Evolutionary conservation across 2,797 vertebrate genomes (phyloP).

Genomic region (Coccyzus lansbergi): DNA sequence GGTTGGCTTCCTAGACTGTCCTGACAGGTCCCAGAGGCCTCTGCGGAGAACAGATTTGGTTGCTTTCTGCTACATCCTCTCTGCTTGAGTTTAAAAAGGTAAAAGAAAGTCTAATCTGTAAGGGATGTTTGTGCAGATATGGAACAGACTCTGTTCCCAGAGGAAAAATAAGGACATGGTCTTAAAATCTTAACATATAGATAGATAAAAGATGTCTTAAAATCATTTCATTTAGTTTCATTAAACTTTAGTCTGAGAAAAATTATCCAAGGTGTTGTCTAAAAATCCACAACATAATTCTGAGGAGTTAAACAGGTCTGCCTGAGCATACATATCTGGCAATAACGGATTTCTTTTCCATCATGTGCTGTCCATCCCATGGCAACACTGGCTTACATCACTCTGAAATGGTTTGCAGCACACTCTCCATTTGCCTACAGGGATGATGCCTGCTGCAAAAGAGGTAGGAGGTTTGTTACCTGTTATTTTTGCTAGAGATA

Average conservation of each 20-base stretch:
- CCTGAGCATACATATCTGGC: neutral
- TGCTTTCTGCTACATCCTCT: neutral
- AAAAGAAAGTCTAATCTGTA: neutral
- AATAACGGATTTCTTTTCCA: neutral
- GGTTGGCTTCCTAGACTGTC: slow-evolving; percentile 53
- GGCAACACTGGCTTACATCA: neutral
- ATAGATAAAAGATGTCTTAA: neutral
- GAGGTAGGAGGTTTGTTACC: neutral
- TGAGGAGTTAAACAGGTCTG: neutral
- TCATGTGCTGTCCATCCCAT: accelerated
- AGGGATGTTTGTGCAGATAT: neutral
- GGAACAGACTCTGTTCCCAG: neutral
- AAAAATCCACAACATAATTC: neutral
- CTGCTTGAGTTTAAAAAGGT: neutral
- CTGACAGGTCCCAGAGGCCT: slow-evolving; percentile 79
- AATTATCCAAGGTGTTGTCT: neutral
- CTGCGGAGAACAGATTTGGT: neutral
- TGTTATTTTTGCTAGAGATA: accelerated
- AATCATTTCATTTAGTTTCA: neutral
- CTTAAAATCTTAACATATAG: no score
- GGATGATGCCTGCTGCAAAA: neutral
- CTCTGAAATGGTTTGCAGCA: neutral
- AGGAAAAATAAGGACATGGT: neutral
- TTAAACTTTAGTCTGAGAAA: neutral
- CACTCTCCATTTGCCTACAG: neutral